These are phyloP conservation scores for human DNA, from an alignment of 2,113 vertebrate species.

Conservation along the genomic window GRCh38 chr1:193528001-193528500, in stretches of 20 bases:
- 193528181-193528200: background rate
- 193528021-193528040: background rate
- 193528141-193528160: background rate
- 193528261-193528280: background rate
- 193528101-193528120: background rate
- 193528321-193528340: background rate
- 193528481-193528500: background rate
- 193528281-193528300: background rate
- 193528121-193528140: slow-evolving; percentile 17
- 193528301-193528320: slow-evolving; percentile 1
- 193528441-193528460: background rate
- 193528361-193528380: background rate
- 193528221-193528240: background rate
- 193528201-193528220: background rate
- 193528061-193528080: slow-evolving; percentile 54
- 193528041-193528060: background rate
- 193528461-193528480: background rate
- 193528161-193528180: slow-evolving; percentile 36
- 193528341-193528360: background rate
- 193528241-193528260: slow-evolving; percentile 2
- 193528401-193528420: background rate
- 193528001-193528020: background rate
- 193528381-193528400: background rate
- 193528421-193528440: background rate
- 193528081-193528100: slow-evolving; percentile 28